phyloP scores from a whole-genome alignment of 2,797 vertebrate species.

The Enoplosus armatus region DNA sequence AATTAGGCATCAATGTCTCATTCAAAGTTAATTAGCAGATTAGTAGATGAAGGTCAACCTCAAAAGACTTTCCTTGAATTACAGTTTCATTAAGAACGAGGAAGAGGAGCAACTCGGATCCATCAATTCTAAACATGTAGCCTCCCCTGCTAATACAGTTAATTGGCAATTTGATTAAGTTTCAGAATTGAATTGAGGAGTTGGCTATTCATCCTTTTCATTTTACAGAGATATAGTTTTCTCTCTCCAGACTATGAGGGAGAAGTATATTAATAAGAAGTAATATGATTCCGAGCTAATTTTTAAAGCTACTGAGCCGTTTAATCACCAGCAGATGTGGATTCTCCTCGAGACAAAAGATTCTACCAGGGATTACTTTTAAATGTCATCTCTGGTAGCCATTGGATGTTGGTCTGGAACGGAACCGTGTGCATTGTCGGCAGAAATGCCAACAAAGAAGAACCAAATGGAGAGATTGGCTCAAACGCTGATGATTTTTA shows the following conservation, averaged over 20 bases:
- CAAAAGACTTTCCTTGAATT: conserved; percentile 54
- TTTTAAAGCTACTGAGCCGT: conserved; percentile 73
- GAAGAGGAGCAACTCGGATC: conserved; percentile 71
- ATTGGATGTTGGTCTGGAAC: neutral
- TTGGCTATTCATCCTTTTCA: conserved; percentile 75
- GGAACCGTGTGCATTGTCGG: conserved; percentile 17
- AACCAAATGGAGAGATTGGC: conserved; percentile 31
- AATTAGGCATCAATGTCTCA: conserved; percentile 69
- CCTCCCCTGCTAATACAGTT: conserved; percentile 79
- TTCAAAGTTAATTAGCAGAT: conserved; percentile 81
- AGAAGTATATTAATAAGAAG: conserved; percentile 78
- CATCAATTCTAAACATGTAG: conserved; percentile 77
- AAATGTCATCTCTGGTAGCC: conserved; percentile 30
- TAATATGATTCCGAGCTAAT: conserved; percentile 71
- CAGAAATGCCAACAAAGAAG: neutral
- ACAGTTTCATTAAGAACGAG: conserved; percentile 61
- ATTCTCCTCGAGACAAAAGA: conserved; percentile 58
- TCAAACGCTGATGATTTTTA: conserved; percentile 29
- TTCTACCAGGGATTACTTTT: conserved; percentile 34
- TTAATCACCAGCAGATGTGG: conserved; percentile 74
- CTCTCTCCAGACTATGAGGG: conserved; percentile 41
- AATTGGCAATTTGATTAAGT: conserved; percentile 84
- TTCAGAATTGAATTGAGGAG: conserved; percentile 78
- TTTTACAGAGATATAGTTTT: conserved; percentile 70
- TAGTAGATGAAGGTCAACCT: conserved; percentile 74